Percentiles rank a stretch among this genome's conserved stretches.
Conservation (phyloP, 2,797 vertebrate species). For the Enteromius argenteus region DNA sequence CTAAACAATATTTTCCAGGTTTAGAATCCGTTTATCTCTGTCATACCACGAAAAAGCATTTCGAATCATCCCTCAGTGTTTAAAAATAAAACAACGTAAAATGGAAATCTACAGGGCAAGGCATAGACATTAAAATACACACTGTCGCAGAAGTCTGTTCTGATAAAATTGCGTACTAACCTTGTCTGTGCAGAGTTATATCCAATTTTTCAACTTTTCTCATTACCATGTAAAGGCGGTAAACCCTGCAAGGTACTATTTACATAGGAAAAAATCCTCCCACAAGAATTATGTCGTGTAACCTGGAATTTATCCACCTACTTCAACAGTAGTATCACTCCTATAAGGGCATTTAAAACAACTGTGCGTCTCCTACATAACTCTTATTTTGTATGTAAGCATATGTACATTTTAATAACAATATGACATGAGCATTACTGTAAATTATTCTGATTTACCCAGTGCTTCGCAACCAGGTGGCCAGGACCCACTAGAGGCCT, state of each 20-base stretch:
- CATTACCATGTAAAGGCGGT: constrained; percentile 25
- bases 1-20: constrained; percentile 6
- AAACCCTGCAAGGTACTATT: constrained; percentile 1
- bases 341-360: background rate
- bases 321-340: background rate
- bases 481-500: background rate
- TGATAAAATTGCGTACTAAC: background rate
- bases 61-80: background rate
- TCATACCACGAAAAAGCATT: background rate
- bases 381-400: background rate
- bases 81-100: background rate
- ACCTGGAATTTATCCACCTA: background rate
- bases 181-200: constrained; percentile 1
- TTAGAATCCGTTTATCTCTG: constrained; percentile 4
- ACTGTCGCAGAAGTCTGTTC: background rate
- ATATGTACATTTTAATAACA: background rate
- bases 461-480: background rate
- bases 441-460: constrained; percentile 7
- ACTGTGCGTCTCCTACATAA: background rate
- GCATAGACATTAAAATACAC: background rate
- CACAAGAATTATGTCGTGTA: background rate
- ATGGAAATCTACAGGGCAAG: background rate
- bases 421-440: background rate
- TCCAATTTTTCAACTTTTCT: constrained; percentile 14
- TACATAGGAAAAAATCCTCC: constrained; percentile 7